These are phyloP conservation scores for Charaxes varanes DNA, from an alignment of 1,140 invertebrate species.

Conservation along the genomic window DNA sequence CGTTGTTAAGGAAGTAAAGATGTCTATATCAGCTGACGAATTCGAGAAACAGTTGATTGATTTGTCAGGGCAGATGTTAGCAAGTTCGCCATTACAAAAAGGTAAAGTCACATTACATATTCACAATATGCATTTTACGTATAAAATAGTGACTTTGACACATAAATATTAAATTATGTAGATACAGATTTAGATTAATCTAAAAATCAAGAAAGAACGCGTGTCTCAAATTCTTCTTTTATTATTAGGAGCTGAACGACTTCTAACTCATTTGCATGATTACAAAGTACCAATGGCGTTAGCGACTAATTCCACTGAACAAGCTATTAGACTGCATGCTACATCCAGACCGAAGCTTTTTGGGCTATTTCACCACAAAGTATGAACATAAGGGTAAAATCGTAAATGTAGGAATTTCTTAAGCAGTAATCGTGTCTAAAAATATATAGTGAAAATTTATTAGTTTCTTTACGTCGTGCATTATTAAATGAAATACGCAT, in stretches of 20 bases:
- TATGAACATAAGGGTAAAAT: no score
- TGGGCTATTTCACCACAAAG: constrained; percentile 79
- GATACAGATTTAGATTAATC: no score
- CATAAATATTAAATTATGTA: no score
- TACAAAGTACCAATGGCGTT: constrained; percentile 80
- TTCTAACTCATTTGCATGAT: constrained; percentile 79
- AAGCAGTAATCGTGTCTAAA: no score
- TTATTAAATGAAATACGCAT: no score
- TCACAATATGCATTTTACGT: background rate
- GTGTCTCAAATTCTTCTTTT: background rate
- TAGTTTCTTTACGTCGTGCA: no score
- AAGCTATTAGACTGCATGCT: constrained; percentile 78
- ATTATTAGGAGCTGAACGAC: constrained; percentile 78
- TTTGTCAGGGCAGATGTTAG: constrained; percentile 56
- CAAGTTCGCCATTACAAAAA: constrained; percentile 68
- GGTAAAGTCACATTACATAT: no score
- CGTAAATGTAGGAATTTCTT: no score
- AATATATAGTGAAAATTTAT: no score
- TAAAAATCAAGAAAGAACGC: no score
- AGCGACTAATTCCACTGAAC: constrained; percentile 82
- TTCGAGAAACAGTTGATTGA: constrained; percentile 74
- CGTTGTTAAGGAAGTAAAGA: constrained; percentile 79
- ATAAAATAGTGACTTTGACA: no score
- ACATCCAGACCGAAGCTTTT: constrained; percentile 79
- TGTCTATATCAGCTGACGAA: constrained; percentile 80